These are phyloP conservation scores for Ctenoplectra terminalis DNA, from an alignment of 1,140 invertebrate genomes.

Conservation along the genomic window DNA sequence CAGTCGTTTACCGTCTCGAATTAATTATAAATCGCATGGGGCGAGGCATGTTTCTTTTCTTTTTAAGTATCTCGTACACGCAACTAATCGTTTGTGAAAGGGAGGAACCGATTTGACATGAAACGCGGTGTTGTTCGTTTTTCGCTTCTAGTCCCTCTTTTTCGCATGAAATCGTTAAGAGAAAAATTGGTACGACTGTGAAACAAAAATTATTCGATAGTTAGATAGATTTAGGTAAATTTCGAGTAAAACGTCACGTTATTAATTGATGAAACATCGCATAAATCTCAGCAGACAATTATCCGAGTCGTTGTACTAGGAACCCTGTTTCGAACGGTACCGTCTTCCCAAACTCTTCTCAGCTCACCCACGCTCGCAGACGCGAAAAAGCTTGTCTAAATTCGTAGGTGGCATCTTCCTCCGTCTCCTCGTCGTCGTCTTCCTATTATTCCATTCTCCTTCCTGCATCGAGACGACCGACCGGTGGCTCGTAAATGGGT, in stretches of 20 bases:
- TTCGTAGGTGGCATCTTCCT: conserved; percentile 44
- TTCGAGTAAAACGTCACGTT: neutral
- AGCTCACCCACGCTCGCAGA: neutral
- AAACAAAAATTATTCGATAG: too few relatives aligned
- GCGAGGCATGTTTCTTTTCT: conserved; percentile 2
- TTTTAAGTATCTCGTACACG: neutral
- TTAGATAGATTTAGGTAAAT: too few relatives aligned
- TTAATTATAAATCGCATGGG: conserved; percentile 54
- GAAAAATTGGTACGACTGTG: too few relatives aligned
- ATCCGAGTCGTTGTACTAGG: neutral
- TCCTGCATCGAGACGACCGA: neutral
- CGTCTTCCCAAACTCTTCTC: neutral
- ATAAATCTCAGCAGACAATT: neutral
- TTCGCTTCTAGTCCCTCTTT: too few relatives aligned
- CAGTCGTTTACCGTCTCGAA: conserved; percentile 5
- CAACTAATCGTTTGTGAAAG: conserved; percentile 7
- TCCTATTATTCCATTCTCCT: conserved; percentile 6
- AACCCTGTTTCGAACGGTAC: conserved; percentile 2
- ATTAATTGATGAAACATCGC: neutral
- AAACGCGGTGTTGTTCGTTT: neutral
- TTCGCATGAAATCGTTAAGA: too few relatives aligned
- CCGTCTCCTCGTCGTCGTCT: neutral
- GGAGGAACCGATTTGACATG: conserved; percentile 37
- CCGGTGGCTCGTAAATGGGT: conserved; percentile 64
- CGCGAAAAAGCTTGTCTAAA: neutral